Conservation (phyloP, 2,888 invertebrate genomes). For the Odontocerum albicorne region DNA sequence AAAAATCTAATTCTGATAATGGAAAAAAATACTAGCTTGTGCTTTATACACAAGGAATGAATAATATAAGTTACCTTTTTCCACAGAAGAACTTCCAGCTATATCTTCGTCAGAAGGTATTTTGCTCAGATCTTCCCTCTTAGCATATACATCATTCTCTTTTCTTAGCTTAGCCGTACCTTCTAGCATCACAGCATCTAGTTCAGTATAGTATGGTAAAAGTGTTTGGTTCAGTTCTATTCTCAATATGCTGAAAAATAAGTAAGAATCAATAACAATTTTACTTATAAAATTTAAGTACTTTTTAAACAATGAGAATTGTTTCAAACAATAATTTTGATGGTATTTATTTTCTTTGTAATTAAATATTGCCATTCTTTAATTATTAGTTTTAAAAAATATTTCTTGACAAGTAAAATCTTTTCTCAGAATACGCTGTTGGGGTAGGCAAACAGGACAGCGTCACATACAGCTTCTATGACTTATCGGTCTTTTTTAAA, state of each 20-base stretch:
- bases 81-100: slow-evolving; percentile 2
- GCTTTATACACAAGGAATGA: background rate
- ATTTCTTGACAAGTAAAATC: no score
- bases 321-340: no score
- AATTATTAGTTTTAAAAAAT: no score
- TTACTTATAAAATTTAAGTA: no score
- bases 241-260: slow-evolving; percentile 66
- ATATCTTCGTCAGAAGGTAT: slow-evolving; percentile 22
- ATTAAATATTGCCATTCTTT: no score
- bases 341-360: no score
- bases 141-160: slow-evolving; percentile 29
- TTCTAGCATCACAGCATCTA: slow-evolving; percentile 81
- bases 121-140: slow-evolving; percentile 19
- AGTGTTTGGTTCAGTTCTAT: slow-evolving; percentile 84
- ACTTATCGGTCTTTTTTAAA: no score
- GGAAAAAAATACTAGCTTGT: background rate
- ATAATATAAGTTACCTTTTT: slow-evolving; percentile 16
- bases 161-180: slow-evolving; percentile 60
- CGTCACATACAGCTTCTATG: no score
- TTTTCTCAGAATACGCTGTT: no score
- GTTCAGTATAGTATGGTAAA: slow-evolving; percentile 82
- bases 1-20: background rate
- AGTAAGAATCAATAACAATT: slow-evolving; percentile 24
- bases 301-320: no score
- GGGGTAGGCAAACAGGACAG: no score